These are phyloP conservation scores for Pycnomerus fuliginosus DNA, from an alignment of 2,888 invertebrate species.

Conservation along the genomic window DNA sequence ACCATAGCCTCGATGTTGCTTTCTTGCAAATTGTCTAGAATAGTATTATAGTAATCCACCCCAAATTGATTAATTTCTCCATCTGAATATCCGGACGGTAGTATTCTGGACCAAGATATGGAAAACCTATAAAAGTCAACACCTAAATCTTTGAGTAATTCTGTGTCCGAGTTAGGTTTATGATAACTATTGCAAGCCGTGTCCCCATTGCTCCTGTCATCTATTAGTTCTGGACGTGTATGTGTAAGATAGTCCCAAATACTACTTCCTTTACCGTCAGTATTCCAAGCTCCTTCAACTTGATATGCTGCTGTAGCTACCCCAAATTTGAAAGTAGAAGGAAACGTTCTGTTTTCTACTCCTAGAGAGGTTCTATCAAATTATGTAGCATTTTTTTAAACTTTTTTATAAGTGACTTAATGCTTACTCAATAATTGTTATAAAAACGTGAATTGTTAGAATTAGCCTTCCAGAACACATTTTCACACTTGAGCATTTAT, in stretches of 20 bases:
- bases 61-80: not conserved
- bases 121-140: conserved; percentile 56
- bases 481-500: too few relatives aligned
- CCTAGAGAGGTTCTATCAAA: too few relatives aligned
- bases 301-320: conserved; percentile 29
- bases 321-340: conserved; percentile 25
- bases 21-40: conserved; percentile 49
- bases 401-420: too few relatives aligned
- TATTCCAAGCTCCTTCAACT: conserved; percentile 30
- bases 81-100: conserved; percentile 59
- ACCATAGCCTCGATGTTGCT: conserved; percentile 58
- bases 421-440: too few relatives aligned
- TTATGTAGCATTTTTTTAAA: too few relatives aligned
- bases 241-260: conserved; percentile 71
- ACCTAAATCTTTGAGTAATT: conserved; percentile 58
- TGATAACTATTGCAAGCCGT: conserved; percentile 68
- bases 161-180: conserved; percentile 61
- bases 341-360: too few relatives aligned
- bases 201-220: conserved; percentile 60
- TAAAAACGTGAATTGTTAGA: too few relatives aligned
- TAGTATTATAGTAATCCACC: not conserved
- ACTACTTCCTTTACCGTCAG: conserved; percentile 59
- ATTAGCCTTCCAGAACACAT: too few relatives aligned
- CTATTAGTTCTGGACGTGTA: conserved; percentile 53
- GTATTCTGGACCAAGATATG: conserved; percentile 39